Conservation (phyloP, 1,140 invertebrate species). For the Odontomachus brunneus region DNA sequence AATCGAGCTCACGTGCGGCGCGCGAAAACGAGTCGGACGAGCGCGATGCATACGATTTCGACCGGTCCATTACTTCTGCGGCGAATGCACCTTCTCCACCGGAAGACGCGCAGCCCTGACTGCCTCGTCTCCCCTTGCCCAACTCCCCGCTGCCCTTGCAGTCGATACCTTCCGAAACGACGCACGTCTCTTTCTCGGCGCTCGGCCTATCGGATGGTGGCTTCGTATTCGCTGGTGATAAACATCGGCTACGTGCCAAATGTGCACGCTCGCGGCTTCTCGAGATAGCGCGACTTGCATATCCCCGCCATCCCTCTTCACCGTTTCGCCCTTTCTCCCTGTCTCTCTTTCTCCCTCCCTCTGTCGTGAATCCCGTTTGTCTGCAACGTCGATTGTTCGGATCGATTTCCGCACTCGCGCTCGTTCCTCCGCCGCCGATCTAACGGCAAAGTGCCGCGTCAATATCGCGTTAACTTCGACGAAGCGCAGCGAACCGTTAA, state of each 20-base stretch:
- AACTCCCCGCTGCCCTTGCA: background rate
- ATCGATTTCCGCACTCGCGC: conserved; percentile 63
- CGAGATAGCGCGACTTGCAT: conserved; percentile 36
- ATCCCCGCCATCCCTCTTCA: conserved; percentile 3
- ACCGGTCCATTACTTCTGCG: conserved; percentile 74
- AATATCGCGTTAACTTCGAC: conserved; percentile 23
- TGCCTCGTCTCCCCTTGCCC: background rate
- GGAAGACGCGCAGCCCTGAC: conserved; percentile 65
- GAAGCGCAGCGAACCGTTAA: conserved; percentile 20
- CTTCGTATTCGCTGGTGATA: conserved; percentile 68
- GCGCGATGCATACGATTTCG: conserved; percentile 76
- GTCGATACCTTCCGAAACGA: conserved; percentile 11
- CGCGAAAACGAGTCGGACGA: conserved; percentile 76
- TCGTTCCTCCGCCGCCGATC: conserved; percentile 46
- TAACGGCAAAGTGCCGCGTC: conserved; percentile 48
- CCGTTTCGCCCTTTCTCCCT: background rate
- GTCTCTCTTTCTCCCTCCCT: background rate
- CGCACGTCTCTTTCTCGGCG: conserved; percentile 30
- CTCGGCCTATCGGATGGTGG: conserved; percentile 48
- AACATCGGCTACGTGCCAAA: conserved; percentile 75
- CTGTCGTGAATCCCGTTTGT: conserved; percentile 12
- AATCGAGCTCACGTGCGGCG: conserved; percentile 71
- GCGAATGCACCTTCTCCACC: conserved; percentile 64
- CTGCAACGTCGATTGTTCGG: conserved; percentile 36
- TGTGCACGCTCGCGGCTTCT: conserved; percentile 57